A percentile compares a stretch with the other conserved stretches of the same genome.
phyloP scores from a whole-genome alignment of 2,113 vertebrate genomes.

The Phainopepla nitens region DNA sequence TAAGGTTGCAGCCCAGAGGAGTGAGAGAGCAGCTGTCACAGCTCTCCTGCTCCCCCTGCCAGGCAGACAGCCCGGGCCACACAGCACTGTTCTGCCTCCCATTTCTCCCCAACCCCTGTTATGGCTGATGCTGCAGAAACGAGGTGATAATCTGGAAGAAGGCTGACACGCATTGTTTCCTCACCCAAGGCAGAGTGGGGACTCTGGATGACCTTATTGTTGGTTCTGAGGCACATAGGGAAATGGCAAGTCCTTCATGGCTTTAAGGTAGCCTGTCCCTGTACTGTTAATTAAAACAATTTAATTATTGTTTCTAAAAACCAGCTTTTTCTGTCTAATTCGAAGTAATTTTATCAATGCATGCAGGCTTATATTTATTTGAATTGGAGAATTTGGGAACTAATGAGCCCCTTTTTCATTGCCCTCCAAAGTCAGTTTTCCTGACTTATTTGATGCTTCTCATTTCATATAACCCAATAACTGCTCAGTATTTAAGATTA shows the following conservation, averaged over 20 bases:
- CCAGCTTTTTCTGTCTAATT: background rate
- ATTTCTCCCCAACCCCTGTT: background rate
- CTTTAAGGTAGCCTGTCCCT: background rate
- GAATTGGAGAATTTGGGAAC: background rate
- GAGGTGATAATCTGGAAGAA: background rate
- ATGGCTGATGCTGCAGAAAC: background rate
- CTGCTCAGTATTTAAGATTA: background rate
- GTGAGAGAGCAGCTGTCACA: background rate
- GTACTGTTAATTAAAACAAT: background rate
- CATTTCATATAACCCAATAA: background rate
- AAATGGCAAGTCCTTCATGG: background rate
- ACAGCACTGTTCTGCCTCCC: rapidly evolving
- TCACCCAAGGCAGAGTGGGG: background rate
- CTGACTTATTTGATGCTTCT: background rate
- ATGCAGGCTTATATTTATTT: background rate
- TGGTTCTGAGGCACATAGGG: background rate
- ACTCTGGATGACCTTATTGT: background rate
- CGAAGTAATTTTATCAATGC: background rate
- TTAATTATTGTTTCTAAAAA: background rate
- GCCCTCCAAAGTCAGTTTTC: background rate
- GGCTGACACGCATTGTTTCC: background rate
- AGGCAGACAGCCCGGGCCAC: background rate
- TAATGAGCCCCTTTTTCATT: background rate
- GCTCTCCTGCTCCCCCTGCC: conserved; percentile 29
- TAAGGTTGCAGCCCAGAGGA: background rate